phyloP scores from a whole-genome alignment of 1,140 invertebrate species.

The Stratiolaelaps scimitus region DNA sequence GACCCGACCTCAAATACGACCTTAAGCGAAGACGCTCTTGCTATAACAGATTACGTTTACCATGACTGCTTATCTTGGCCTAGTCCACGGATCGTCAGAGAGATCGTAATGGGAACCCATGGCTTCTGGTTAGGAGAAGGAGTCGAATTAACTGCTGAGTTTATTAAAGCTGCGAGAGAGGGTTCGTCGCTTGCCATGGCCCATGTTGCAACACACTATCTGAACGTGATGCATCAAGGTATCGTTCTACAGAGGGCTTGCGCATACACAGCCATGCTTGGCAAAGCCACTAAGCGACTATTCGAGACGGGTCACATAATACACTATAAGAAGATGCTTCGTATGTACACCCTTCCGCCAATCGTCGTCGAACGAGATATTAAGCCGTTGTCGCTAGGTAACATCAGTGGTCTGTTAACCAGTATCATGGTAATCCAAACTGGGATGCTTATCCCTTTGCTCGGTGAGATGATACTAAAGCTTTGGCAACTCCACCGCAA shows the following conservation, averaged over 20 bases:
- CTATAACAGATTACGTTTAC: neutral
- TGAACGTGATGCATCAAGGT: constrained; percentile 8
- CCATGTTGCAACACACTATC: neutral
- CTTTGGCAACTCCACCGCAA: neutral
- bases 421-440: neutral
- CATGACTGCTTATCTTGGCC: neutral
- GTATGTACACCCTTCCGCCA: neutral
- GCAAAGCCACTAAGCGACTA: neutral
- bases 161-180: neutral
- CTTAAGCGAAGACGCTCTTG: neutral
- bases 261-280: neutral
- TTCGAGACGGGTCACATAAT: constrained; percentile 7
- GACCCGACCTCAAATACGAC: neutral
- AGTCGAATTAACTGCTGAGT: constrained; percentile 1
- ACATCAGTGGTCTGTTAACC: neutral
- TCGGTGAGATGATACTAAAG: neutral
- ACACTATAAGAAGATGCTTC: constrained; percentile 4
- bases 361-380: neutral
- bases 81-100: neutral
- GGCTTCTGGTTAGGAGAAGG: constrained; percentile 7
- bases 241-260: constrained; percentile 6
- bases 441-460: neutral
- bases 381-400: neutral
- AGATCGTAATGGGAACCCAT: neutral
- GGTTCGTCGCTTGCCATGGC: neutral